These are phyloP conservation scores for Acrocephalus scirpaceus DNA, from an alignment of 2,797 vertebrate species.

Conservation along the genomic window DNA sequence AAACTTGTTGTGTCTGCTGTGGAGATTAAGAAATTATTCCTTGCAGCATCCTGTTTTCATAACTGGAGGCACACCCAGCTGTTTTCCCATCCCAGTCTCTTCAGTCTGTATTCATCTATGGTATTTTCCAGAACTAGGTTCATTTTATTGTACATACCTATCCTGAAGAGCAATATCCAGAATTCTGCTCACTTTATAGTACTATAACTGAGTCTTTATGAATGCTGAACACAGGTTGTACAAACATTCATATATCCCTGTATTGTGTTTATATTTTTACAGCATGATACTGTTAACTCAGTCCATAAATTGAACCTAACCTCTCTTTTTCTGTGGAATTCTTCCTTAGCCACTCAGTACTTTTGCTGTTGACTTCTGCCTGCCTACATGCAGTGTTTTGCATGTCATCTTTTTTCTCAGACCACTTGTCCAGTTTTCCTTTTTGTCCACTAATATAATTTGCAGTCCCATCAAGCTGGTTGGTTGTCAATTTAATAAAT, in stretches of 20 bases:
- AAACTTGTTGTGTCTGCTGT: conserved; percentile 36
- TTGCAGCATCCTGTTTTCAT: conserved; percentile 60
- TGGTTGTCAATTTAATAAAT: conserved; percentile 14
- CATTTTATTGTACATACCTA: background rate
- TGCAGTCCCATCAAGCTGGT: background rate
- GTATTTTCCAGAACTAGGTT: background rate
- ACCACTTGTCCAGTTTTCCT: background rate
- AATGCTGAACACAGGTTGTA: background rate
- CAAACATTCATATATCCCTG: background rate
- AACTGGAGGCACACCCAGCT: conserved; percentile 21
- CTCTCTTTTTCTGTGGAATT: background rate
- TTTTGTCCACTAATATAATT: conserved; percentile 13
- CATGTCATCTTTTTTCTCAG: background rate
- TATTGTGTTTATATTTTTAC: background rate
- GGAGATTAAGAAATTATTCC: conserved; percentile 58
- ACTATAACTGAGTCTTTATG: background rate
- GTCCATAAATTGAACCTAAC: background rate
- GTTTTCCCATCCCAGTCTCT: background rate
- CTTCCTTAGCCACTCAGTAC: background rate
- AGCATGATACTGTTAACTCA: background rate
- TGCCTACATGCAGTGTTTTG: background rate
- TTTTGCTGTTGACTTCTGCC: background rate
- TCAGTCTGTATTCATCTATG: background rate
- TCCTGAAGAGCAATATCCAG: background rate
- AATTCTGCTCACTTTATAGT: background rate